These are phyloP conservation scores for Rhagophthalmus giganteus DNA, from an alignment of 2,888 invertebrate genomes.

Conservation along the genomic window DNA sequence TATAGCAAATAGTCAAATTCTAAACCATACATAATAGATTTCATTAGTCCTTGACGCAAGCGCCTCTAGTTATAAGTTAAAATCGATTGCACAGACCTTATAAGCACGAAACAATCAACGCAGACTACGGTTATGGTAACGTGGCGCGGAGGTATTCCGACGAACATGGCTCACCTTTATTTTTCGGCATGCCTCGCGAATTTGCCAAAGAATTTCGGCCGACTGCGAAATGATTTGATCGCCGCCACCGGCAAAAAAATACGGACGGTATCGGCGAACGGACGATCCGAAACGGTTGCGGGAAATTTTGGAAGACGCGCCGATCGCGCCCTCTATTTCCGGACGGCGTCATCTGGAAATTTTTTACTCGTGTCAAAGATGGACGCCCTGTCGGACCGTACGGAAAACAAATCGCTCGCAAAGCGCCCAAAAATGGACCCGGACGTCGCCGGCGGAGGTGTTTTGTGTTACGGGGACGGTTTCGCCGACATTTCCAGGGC, in stretches of 20 bases:
- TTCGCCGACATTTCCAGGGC: constrained; percentile 51
- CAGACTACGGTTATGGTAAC: too few species aligned
- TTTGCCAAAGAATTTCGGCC: constrained; percentile 6
- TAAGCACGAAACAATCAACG: too few species aligned
- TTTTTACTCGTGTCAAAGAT: constrained; percentile 56
- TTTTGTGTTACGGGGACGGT: constrained; percentile 49
- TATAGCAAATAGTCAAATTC: too few species aligned
- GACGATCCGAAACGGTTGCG: background rate
- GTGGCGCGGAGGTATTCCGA: too few species aligned
- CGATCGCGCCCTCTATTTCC: constrained; percentile 41
- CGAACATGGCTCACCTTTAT: constrained; percentile 58
- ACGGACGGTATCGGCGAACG: too few species aligned
- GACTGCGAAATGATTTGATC: constrained; percentile 3
- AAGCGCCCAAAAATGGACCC: constrained; percentile 54
- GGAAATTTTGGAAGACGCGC: background rate
- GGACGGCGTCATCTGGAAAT: constrained; percentile 35
- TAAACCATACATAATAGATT: too few species aligned
- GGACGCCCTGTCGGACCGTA: constrained; percentile 55
- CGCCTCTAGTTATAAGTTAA: too few species aligned
- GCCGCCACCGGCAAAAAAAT: constrained; percentile 4
- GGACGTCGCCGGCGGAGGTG: constrained; percentile 47
- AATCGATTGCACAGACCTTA: too few species aligned
- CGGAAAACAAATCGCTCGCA: constrained; percentile 54
- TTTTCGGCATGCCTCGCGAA: constrained; percentile 59
- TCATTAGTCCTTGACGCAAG: too few species aligned